Conservation (phyloP, 1,140 invertebrate genomes). For the Thrips palmi region DNA sequence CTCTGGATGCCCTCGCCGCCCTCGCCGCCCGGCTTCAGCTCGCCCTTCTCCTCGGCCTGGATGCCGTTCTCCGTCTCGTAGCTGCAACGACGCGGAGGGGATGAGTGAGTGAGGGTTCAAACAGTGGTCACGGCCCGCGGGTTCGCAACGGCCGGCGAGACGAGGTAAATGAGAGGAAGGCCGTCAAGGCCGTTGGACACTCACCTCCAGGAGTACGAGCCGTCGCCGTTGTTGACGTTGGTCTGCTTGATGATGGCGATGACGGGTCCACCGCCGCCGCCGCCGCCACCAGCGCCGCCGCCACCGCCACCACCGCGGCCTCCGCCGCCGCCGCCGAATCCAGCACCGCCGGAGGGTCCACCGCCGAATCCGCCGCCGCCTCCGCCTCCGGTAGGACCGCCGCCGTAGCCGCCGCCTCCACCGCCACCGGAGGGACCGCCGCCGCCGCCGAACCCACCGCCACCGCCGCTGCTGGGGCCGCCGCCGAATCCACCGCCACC, state of each 20-base stretch:
- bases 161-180: no score
- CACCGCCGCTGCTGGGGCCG: background rate
- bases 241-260: conserved; percentile 13
- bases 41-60: conserved; percentile 36
- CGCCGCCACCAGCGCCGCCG: conserved; percentile 1
- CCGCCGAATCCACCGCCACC: no score
- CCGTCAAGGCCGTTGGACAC: no score
- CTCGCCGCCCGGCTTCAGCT: conserved; percentile 31
- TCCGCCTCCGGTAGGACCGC: conserved; percentile 6
- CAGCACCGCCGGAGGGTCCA: background rate
- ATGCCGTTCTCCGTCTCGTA: conserved; percentile 57
- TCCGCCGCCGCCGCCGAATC: conserved; percentile 3
- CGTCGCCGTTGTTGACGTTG: conserved; percentile 14
- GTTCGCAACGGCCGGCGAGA: no score
- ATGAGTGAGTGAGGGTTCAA: no score
- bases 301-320: background rate
- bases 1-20: conserved; percentile 24
- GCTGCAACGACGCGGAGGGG: conserved; percentile 32
- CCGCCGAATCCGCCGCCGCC: background rate
- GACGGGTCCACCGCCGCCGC: conserved; percentile 7
- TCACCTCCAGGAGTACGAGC: conserved; percentile 16
- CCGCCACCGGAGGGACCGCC: background rate
- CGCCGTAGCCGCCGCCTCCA: background rate
- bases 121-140: no score
- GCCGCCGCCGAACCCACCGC: background rate